Conservation (phyloP, 2,888 invertebrate genomes). For the Unio pictorum region DNA sequence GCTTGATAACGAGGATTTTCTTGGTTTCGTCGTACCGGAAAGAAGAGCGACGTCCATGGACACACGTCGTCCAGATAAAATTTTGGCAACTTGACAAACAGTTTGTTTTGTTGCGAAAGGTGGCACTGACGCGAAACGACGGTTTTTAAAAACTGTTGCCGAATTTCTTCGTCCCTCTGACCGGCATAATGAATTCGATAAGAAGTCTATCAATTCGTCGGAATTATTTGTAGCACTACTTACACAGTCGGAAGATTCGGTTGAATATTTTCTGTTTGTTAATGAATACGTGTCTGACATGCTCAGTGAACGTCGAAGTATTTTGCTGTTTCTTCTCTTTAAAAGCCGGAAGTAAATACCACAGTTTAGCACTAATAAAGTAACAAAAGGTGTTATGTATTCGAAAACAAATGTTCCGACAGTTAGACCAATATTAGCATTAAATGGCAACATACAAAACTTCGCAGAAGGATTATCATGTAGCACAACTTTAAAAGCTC, state of each 20-base stretch:
- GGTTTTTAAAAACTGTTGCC: neutral
- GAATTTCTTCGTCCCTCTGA: neutral
- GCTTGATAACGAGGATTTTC: too few relatives aligned
- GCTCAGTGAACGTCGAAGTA: constrained; percentile 59
- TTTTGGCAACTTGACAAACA: too few relatives aligned
- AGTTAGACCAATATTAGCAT: constrained; percentile 39
- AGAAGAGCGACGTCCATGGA: too few relatives aligned
- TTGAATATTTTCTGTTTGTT: constrained; percentile 47
- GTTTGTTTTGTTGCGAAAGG: too few relatives aligned
- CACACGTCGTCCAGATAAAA: too few relatives aligned
- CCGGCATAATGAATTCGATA: neutral
- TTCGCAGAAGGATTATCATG: constrained; percentile 8
- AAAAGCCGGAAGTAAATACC: constrained; percentile 58
- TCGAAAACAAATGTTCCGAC: constrained; percentile 41
- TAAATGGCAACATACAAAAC: constrained; percentile 39
- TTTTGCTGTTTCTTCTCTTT: constrained; percentile 52
- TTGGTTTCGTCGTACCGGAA: too few relatives aligned
- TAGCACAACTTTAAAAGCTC: constrained; percentile 22
- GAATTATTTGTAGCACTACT: constrained; percentile 8
- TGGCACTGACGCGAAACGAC: neutral
- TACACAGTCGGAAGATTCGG: constrained; percentile 25
- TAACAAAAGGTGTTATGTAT: constrained; percentile 50
- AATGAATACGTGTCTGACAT: constrained; percentile 46
- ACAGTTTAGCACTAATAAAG: constrained; percentile 49
- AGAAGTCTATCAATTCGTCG: neutral